Evolutionary conservation across 2,113 vertebrate species (phyloP), one percentile per base, ranked within the genome.

Genomic region (Sterrhoptilus dennistouni): DNA sequence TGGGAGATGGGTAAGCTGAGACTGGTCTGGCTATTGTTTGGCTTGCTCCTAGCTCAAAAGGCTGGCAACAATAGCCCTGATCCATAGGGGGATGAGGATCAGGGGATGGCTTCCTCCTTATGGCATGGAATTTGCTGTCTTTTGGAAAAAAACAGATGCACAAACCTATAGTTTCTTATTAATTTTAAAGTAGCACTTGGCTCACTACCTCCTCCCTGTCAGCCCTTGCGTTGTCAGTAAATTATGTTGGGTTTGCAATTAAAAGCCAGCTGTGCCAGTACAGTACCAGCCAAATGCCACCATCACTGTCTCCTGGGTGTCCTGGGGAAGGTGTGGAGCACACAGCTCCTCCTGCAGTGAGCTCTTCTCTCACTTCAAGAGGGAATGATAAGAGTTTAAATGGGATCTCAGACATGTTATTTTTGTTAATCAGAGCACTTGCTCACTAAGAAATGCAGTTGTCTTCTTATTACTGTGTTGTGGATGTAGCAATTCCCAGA

Each of bases 261-360:
- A 94, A 96, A 93, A 96, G 87, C 91, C 97, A 97, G 96, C 93
- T 97, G 96, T 96, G 93, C 93, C 93, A 90, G 74, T 77, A 76
- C 80, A 66, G 83, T 89, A 72, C 85, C 88, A 95, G 94, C 89
- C 96, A 97, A 90, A 92, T 94, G 89, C 95, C 91, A 92, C 87
- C 61, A 10, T 84, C 83, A 20, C 80, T 25, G 50, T 96, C 93
- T 91, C 84, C 45, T 81, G 76, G 72, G 78, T 1, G 3, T 96
- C 95, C 90, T 89, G 53, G 36, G 90, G 87, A 86, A 90, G 66
- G 89, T 89, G 69, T 75, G 72, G 80, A 96, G 68, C 57, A 21
- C 61, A 20, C 49, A 69, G 65, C 83, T 89, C 56, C 76, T 94
- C 75, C 72, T 91, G 65, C 70, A 83, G 61, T 44, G 90, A 93